Evolutionary conservation across 2,888 invertebrate genomes (phyloP), one percentile per base, ranked within the genome.

Genomic region (Platycheirus albimanus): DNA sequence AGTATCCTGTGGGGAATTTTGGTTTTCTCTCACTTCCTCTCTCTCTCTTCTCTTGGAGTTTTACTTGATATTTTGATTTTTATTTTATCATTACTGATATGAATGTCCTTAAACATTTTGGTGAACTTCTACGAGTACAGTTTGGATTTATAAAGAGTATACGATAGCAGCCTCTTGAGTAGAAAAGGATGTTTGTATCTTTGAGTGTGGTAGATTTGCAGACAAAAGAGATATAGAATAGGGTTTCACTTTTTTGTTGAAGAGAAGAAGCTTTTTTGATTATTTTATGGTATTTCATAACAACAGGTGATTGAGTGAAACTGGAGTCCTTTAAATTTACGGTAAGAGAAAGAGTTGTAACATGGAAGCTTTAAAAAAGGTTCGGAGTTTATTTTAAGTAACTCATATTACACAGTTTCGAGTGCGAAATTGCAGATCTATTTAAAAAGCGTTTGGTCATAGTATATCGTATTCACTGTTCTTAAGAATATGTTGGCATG

Each of bases 221-320:
- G 74, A 20, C 41, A 78, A 38, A 49, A 72, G 72, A 72, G 66
- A 7, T n/a, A n/a, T n/a, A 13, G 28, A 49, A 54, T 11, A 38
- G n/a, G 24, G 20, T 47, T 74, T 58, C 3, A 1, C 2, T 11
- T 5, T 36, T 33, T 8, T 38, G 2, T 33, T 36, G 11, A 19
- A 20, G 15, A 19, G n/a, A 24, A 19, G 10, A 45, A 76, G 45
- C 61, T 66, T 75, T 64, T 20, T n/a, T 15, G 24, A 38, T 13
- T 17, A 13, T 8, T n/a, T 47, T 11, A 7, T 13, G 20, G n/a
- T 36, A 10, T 19, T 36, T 17, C n/a, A 17, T 30, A 51, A 54
- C 83, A 83, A 83, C 83, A 83, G 83, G 83, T 83, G 64, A 74
- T 69, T 78, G 83, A 83, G 83, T 69, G 54, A n/a, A 24, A 30